These are phyloP conservation scores for Epizoanthus stellaris DNA, from an alignment of 92 coral and sea anemone genomes.

Conservation along the genomic window DNA sequence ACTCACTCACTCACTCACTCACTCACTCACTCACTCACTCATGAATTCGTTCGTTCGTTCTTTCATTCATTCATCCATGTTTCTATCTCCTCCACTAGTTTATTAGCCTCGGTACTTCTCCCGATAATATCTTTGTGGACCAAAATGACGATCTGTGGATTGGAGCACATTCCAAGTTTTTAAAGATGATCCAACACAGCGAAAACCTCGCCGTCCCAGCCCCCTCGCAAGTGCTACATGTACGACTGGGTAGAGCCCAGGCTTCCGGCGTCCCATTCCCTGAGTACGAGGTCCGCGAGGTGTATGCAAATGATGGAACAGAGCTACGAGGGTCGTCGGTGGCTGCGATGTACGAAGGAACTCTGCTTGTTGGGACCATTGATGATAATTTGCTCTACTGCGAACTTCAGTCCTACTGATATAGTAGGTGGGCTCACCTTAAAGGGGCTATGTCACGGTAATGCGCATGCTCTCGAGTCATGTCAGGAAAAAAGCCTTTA, in stretches of 20 bases:
- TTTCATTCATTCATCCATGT: no score
- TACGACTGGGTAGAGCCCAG: slow-evolving; percentile 56
- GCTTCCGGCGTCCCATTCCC: slow-evolving; percentile 65
- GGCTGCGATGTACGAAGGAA: slow-evolving; percentile 68
- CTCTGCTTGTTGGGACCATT: slow-evolving; percentile 71
- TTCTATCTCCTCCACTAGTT: no score
- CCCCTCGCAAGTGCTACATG: slow-evolving; percentile 66
- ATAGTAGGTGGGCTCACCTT: no score
- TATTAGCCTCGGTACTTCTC: slow-evolving; percentile 61
- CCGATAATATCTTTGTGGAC: slow-evolving; percentile 80
- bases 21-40: no score
- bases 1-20: no score
- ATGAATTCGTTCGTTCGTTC: no score
- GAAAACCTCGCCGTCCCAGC: slow-evolving; percentile 69
- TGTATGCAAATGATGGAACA: slow-evolving; percentile 70
- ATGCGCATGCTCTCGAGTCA: no score
- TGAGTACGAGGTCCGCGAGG: slow-evolving; percentile 68
- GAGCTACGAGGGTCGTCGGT: slow-evolving; percentile 53
- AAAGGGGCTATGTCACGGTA: no score
- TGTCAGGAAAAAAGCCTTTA: no score
- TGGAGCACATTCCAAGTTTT: slow-evolving; percentile 62
- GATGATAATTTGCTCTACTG: slow-evolving; percentile 78
- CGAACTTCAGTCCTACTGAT: slow-evolving; percentile 67
- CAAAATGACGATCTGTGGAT: slow-evolving; percentile 79
- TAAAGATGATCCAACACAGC: slow-evolving; percentile 55